Evolutionary conservation across 1,140 invertebrate species (phyloP).

Genomic region (Ylistrum balloti): DNA sequence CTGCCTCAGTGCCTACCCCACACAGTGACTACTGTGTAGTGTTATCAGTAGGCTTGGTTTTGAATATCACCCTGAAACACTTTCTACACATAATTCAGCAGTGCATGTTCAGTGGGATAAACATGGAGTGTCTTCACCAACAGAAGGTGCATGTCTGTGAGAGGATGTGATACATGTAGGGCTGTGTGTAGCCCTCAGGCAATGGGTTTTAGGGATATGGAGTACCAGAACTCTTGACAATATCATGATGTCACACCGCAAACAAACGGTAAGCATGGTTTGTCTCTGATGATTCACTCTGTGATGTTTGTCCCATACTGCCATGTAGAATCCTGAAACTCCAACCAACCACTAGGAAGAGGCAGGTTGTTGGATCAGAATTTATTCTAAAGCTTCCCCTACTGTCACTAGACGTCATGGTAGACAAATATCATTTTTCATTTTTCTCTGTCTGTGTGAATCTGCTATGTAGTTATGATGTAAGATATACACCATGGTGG

Average conservation of each 20-base stretch:
- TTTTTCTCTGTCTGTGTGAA: neutral
- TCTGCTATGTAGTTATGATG: neutral
- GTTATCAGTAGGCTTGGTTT: conserved; percentile 38
- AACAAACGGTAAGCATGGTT: conserved; percentile 22
- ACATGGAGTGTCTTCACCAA: conserved; percentile 15
- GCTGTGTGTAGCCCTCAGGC: neutral
- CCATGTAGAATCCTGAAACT: conserved; percentile 20
- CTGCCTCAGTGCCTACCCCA: conserved; percentile 36
- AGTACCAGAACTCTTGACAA: conserved; percentile 1
- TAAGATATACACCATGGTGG: neutral
- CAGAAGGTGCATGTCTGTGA: conserved; percentile 17
- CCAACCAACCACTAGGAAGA: neutral
- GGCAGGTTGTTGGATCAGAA: neutral
- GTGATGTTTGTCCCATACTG: neutral
- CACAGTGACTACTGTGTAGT: conserved; percentile 37
- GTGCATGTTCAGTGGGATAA: conserved; percentile 24
- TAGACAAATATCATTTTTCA: neutral
- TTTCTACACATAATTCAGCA: conserved; percentile 39
- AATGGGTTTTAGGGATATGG: neutral
- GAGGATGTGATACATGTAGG: neutral
- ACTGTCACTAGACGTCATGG: neutral
- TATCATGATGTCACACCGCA: neutral
- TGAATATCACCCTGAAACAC: conserved; percentile 38
- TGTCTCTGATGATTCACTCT: neutral
- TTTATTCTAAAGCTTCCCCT: neutral